Conservation (phyloP, 2,888 invertebrate species). For the Lepidocyrtinus sp. region DNA sequence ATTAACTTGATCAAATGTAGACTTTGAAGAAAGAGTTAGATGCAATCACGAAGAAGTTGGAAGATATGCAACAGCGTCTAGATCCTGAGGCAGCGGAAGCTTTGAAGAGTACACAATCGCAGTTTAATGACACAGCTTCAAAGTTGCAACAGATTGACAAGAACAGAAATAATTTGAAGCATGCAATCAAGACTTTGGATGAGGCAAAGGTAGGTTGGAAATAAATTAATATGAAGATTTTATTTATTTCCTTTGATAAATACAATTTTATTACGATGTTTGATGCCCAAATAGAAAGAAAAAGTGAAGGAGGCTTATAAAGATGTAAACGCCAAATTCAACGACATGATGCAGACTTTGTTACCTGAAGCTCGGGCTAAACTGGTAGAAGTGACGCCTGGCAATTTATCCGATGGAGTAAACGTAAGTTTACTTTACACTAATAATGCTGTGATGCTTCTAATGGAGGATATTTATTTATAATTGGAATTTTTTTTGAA, state of each 20-base stretch:
- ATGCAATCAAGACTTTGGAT: constrained; percentile 90
- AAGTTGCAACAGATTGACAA: constrained; percentile 81
- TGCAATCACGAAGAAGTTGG: constrained; percentile 54
- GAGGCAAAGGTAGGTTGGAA: constrained; percentile 90
- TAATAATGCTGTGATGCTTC: neutral
- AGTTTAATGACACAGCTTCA: constrained; percentile 77
- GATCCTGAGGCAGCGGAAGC: constrained; percentile 64
- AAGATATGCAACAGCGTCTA: constrained; percentile 61
- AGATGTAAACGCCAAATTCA: constrained; percentile 91
- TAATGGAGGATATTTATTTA: constrained; percentile 38
- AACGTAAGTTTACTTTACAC: constrained; percentile 77
- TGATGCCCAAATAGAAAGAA: constrained; percentile 31
- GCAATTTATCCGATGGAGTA: constrained; percentile 82
- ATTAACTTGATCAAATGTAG: constrained; percentile 36
- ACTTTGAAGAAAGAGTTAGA: constrained; percentile 57
- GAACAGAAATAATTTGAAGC: constrained; percentile 81
- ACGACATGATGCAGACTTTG: constrained; percentile 92
- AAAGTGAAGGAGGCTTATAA: constrained; percentile 72
- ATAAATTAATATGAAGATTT: too few relatives aligned
- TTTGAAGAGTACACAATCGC: constrained; percentile 73
- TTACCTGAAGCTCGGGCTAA: constrained; percentile 92
- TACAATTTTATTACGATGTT: neutral
- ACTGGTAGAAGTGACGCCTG: constrained; percentile 79
- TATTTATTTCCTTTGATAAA: too few relatives aligned
- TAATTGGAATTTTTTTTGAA: constrained; percentile 36